These are phyloP conservation scores for Diprion similis DNA, from an alignment of 1,140 invertebrate genomes.

Conservation along the genomic window DNA sequence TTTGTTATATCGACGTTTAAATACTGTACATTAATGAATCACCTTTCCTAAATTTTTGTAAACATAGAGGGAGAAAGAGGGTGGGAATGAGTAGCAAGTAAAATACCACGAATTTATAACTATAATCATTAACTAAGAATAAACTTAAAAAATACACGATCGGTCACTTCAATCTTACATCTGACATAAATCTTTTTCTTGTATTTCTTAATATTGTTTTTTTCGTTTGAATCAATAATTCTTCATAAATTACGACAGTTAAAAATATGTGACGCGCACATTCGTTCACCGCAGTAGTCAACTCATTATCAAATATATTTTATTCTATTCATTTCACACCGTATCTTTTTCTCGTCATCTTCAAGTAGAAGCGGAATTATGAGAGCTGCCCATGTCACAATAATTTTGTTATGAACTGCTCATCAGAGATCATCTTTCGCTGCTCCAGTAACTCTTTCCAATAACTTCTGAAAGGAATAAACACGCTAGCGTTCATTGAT, in stretches of 20 bases:
- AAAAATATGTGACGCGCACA: no score
- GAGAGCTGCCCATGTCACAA: not conserved
- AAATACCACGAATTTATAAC: constrained; percentile 31
- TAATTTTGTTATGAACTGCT: not conserved
- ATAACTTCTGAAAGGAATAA: constrained; percentile 53
- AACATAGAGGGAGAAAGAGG: not conserved
- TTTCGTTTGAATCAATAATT: no score
- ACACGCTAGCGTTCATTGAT: constrained; percentile 14
- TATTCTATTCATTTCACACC: no score
- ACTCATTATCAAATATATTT: no score
- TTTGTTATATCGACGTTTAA: constrained; percentile 50
- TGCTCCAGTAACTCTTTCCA: constrained; percentile 59
- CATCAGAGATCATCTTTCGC: constrained; percentile 52
- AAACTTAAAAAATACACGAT: not conserved
- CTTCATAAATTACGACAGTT: no score
- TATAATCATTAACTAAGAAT: constrained; percentile 27
- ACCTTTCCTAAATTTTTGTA: not conserved
- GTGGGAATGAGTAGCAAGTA: constrained; percentile 43
- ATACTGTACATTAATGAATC: constrained; percentile 54
- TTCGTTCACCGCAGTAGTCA: no score
- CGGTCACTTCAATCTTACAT: no score
- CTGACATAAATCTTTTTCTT: no score
- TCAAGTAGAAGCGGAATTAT: no score
- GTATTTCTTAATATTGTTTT: no score
- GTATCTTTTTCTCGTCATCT: not conserved